These are phyloP conservation scores for Cinclus mexicanus DNA, from an alignment of 2,113 vertebrate genomes.

Conservation along the genomic window DNA sequence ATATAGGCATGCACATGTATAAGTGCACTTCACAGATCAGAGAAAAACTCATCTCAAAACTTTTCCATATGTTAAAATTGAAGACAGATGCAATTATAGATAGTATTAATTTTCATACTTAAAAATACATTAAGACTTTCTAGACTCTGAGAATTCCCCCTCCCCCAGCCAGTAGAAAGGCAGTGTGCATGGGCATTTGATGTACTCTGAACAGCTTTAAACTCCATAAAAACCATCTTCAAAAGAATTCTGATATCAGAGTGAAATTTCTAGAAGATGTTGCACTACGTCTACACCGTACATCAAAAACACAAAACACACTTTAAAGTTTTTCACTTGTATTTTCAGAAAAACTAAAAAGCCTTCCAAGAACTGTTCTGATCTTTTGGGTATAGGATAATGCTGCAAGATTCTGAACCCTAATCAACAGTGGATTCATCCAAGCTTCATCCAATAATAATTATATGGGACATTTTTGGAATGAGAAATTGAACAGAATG, in stretches of 20 bases:
- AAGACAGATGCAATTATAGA: neutral
- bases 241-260: neutral
- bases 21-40: neutral
- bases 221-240: neutral
- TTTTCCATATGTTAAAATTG: neutral
- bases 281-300: neutral
- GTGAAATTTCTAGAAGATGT: neutral
- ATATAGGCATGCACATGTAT: rapidly evolving
- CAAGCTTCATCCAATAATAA: neutral
- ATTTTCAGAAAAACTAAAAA: neutral
- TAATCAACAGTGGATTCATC: neutral
- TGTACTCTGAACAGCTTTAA: neutral
- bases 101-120: neutral
- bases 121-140: neutral
- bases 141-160: neutral
- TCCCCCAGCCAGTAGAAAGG: neutral
- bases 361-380: neutral
- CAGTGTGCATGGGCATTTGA: neutral
- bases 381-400: neutral
- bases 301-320: neutral
- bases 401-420: neutral
- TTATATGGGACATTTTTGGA: neutral
- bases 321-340: neutral
- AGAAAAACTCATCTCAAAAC: neutral
- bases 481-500: neutral